These are phyloP conservation scores for Dolichopus griseipennis DNA, from an alignment of 2,888 invertebrate species.

Conservation along the genomic window DNA sequence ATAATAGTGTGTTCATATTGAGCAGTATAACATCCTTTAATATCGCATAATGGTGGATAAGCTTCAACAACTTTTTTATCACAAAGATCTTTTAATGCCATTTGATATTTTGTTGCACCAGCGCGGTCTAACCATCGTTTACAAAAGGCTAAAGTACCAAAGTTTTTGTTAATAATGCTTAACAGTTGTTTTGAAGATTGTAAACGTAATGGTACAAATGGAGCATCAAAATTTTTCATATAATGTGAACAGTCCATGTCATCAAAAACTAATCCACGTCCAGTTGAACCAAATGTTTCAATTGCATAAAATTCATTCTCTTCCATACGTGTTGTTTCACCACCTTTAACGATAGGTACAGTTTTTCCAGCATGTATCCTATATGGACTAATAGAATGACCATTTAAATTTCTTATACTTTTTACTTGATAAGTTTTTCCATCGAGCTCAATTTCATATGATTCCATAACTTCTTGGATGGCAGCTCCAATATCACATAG, in stretches of 20 bases:
- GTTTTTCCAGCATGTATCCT: slow-evolving; percentile 95
- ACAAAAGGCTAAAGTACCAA: slow-evolving; percentile 96
- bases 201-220: slow-evolving; percentile 84
- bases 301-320: slow-evolving; percentile 99
- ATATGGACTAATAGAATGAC: slow-evolving; percentile 99
- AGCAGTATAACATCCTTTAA: slow-evolving; percentile 96
- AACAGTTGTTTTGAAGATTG: slow-evolving; percentile 88
- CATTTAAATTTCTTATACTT: slow-evolving; percentile 95
- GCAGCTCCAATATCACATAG: slow-evolving; percentile 94
- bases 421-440: slow-evolving; percentile 94
- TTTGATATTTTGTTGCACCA: slow-evolving; percentile 94
- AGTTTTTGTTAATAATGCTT: slow-evolving; percentile 90
- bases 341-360: slow-evolving; percentile 98
- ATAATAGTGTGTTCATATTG: slow-evolving; percentile 99
- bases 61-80: slow-evolving; percentile 97
- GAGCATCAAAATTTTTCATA: slow-evolving; percentile 96
- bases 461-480: slow-evolving; percentile 99
- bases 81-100: slow-evolving; percentile 96
- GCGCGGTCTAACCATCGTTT: slow-evolving; percentile 97
- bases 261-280: slow-evolving; percentile 88
- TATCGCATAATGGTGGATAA: slow-evolving; percentile 96
- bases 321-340: slow-evolving; percentile 96
- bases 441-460: slow-evolving; percentile 94
- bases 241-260: slow-evolving; percentile 99
- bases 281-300: slow-evolving; percentile 98